Base-by-base conservation (phyloP, 2,888 invertebrate genomes). In the Aleiodes leptofemur region DNA sequence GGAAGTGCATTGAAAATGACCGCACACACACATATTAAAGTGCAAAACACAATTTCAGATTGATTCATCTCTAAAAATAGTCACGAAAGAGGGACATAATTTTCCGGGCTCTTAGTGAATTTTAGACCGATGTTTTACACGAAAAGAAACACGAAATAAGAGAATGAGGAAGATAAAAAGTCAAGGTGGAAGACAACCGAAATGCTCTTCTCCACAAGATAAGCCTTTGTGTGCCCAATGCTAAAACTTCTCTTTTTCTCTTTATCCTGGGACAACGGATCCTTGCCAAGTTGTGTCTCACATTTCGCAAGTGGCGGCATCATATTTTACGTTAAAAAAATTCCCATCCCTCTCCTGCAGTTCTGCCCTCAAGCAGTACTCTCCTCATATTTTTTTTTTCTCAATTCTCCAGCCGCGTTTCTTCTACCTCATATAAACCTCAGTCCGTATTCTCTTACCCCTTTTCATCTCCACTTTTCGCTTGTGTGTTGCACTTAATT, bases 281-380 rank as follows among this genome's bases (percentile, higher is more conserved):
- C 83, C 80, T n/a, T 82, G 78, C 81, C 80, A 77, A 83, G 82
- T 83, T 82, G 85, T 87, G 85, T 87, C 87, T 88, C 88, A 88
- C 87, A 88, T 88, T 88, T 88, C 88, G 87, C 87, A 85, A 87
- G 73, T 55, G 56, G 81, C 80, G 86, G 86, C 86, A 86, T 88
- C 88, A 88, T 88, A 88, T 87, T 88, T 88, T 87, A 88, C 80
- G n/a, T 56, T 55, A 73, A 74, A 69, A 23, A 76, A 69, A 77
- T 59, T 78, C 71, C 50, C 66, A 76, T 73, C 70, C 72, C 74
- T 51, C 70, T 23, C 23, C 23, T 23, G 23, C 59, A 43, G 34
- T 72, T 70, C 64, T 70, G 59, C 34, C 50, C 50, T 50, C 59
- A 48, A 59, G 56, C 38, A 16, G 59, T 29, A 53, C 34, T 34